A percentile compares a stretch with the other conserved stretches of the same genome.
Evolutionary conservation across 2,113 vertebrate genomes (phyloP).

Genomic region (Brachionichthys hirsutus): DNA sequence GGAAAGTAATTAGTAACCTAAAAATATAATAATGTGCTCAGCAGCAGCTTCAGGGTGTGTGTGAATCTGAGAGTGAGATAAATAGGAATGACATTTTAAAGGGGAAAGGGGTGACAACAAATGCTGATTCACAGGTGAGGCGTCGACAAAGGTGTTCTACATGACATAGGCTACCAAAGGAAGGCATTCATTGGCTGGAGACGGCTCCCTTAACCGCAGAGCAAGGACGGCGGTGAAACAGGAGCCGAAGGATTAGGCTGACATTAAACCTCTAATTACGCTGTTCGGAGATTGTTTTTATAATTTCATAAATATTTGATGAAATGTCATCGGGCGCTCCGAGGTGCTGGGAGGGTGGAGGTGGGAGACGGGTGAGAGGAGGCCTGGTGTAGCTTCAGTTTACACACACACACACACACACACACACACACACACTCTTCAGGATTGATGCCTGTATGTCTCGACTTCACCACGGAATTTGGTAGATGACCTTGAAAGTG

Average conservation of each 20-base stretch:
- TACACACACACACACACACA: conserved; percentile 9
- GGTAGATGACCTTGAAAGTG: conserved; percentile 72
- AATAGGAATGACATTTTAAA: conserved; percentile 44
- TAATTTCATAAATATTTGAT: conserved; percentile 84
- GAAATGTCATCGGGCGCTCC: conserved; percentile 76
- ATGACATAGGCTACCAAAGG: conserved; percentile 25
- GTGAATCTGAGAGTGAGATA: conserved; percentile 36
- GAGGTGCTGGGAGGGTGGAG: conserved; percentile 42
- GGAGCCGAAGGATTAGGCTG: conserved; percentile 61
- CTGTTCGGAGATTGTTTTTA: conserved; percentile 72
- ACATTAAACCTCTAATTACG: conserved; percentile 80
- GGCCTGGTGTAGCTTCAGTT: not conserved
- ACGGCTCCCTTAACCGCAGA: conserved; percentile 36
- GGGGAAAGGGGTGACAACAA: conserved; percentile 27
- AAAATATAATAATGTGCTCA: conserved; percentile 66
- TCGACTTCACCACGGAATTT: conserved; percentile 62
- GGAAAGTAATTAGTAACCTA: conserved; percentile 79
- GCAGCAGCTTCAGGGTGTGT: conserved; percentile 28
- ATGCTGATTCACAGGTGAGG: conserved; percentile 48
- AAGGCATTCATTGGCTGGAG: conserved; percentile 30
- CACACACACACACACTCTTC: conserved; percentile 22
- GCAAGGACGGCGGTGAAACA: conserved; percentile 51
- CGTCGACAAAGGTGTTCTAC: conserved; percentile 18
- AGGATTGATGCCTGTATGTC: conserved; percentile 64
- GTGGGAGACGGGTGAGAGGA: conserved; percentile 3